These are phyloP conservation scores for Sebastes paucispinis DNA, from an alignment of 2,797 vertebrate genomes.

Conservation along the genomic window DNA sequence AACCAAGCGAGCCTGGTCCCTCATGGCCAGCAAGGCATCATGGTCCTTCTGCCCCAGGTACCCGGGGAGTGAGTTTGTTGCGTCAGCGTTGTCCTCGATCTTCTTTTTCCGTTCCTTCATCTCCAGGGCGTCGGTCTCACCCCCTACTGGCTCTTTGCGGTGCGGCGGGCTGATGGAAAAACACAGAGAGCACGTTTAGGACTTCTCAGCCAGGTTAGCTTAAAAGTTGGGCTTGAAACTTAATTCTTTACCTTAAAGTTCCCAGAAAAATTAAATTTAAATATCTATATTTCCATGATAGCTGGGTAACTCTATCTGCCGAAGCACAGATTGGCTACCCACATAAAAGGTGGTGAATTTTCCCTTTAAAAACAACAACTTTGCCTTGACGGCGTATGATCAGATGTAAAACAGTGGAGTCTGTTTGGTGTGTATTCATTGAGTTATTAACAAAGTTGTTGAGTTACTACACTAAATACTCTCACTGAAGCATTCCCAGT, in stretches of 20 bases:
- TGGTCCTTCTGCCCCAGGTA: slow-evolving; percentile 86
- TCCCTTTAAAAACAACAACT: background rate
- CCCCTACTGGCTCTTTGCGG: slow-evolving; percentile 79
- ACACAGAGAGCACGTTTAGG: background rate
- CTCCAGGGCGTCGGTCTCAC: slow-evolving; percentile 77
- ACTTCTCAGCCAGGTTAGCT: background rate
- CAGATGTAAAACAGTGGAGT: background rate
- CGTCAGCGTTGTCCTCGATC: slow-evolving; percentile 48
- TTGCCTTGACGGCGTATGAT: background rate
- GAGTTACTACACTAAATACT: background rate
- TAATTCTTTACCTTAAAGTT: background rate
- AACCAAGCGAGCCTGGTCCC: slow-evolving; percentile 91
- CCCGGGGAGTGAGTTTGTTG: slow-evolving; percentile 55
- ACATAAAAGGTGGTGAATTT: too few relatives aligned
- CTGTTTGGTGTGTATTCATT: background rate
- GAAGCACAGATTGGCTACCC: too few relatives aligned
- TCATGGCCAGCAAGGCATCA: slow-evolving; percentile 88
- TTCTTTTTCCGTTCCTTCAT: slow-evolving; percentile 78
- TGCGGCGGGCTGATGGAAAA: slow-evolving; percentile 67
- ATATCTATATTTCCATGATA: too few relatives aligned
- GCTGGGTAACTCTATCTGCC: too few relatives aligned
- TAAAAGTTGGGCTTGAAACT: background rate
- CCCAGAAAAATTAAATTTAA: background rate
- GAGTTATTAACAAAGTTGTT: background rate
- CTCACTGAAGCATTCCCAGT: background rate